Conservation (phyloP, 2,113 vertebrate species). For the Lamprologus sp. region DNA sequence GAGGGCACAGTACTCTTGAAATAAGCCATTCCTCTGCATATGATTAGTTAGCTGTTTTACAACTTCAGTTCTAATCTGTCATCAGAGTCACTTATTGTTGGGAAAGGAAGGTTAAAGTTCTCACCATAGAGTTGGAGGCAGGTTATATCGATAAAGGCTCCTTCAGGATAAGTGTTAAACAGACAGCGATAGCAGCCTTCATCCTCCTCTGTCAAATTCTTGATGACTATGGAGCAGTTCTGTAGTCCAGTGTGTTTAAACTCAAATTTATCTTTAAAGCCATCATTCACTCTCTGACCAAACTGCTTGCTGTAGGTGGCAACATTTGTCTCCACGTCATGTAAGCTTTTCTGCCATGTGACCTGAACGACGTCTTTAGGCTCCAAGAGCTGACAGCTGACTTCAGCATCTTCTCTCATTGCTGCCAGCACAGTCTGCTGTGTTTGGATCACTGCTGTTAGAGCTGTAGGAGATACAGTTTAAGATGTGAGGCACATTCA, state of each 20-base stretch:
- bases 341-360: constrained; percentile 21
- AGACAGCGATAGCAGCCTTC: constrained; percentile 29
- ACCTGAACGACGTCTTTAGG: background rate
- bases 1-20: background rate
- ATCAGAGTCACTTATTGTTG: background rate
- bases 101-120: background rate
- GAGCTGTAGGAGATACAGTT: background rate
- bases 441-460: background rate
- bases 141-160: background rate
- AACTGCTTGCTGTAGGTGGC: fast-evolving
- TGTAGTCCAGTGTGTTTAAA: background rate
- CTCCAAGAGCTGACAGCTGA: background rate
- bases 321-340: background rate
- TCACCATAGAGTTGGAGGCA: constrained; percentile 44
- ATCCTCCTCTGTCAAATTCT: background rate
- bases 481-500: fast-evolving
- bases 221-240: constrained; percentile 19
- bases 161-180: constrained; percentile 19
- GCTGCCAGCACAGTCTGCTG: background rate
- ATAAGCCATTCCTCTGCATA: background rate
- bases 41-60: background rate
- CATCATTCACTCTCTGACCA: background rate
- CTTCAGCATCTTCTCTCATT: fast-evolving
- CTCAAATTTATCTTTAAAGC: background rate
- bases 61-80: background rate